Percentiles rank a stretch among this genome's conserved stretches.
These are phyloP conservation scores for Cryptoleucopteryx plumbea DNA, from an alignment of 2,113 vertebrate genomes.

Conservation along the genomic window DNA sequence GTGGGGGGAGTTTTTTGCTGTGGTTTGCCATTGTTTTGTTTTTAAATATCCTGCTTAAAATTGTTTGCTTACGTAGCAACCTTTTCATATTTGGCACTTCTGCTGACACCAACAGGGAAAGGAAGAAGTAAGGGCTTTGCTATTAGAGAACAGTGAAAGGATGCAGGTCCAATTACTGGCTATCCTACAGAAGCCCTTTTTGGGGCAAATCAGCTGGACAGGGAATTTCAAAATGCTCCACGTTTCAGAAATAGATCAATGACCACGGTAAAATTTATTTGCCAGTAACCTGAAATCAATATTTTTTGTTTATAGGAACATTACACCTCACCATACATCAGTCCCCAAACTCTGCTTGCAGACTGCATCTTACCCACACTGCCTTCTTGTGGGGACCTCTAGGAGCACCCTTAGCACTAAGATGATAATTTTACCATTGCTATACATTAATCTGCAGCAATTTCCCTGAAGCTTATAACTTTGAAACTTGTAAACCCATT, in stretches of 20 bases:
- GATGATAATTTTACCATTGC: background rate
- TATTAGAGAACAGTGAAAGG: background rate
- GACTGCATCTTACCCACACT: background rate
- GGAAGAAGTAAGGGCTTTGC: background rate
- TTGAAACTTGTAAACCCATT: background rate
- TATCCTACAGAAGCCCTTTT: background rate
- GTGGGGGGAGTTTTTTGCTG: background rate
- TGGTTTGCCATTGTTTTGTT: background rate
- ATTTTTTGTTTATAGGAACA: background rate
- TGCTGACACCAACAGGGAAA: background rate
- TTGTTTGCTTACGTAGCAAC: background rate
- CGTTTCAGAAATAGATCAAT: background rate
- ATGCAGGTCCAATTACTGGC: background rate
- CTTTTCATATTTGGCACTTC: background rate
- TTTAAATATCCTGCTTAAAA: background rate
- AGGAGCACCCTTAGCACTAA: background rate
- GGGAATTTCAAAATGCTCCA: background rate
- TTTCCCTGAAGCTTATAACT: background rate
- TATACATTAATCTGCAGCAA: background rate
- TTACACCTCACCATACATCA: background rate
- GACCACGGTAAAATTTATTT: background rate
- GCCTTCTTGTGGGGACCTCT: background rate
- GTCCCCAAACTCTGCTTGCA: background rate
- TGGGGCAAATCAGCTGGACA: background rate
- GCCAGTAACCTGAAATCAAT: background rate